Evolutionary conservation across 2,797 vertebrate species (phyloP).

Genomic region (Stomatorhinus walkeri): DNA sequence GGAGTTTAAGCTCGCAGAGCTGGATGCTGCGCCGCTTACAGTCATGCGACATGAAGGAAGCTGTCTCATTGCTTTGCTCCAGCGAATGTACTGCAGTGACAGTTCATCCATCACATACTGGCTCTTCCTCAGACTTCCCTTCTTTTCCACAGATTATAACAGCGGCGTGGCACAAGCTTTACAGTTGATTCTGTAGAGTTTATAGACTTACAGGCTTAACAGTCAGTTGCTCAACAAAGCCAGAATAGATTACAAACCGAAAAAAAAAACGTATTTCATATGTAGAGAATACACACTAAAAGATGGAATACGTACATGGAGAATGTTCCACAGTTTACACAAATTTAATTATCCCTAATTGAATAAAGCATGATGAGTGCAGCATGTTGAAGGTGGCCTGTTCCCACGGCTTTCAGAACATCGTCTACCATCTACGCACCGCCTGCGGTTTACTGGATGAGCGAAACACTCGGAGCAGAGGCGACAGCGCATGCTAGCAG

Average conservation of each 20-base stretch:
- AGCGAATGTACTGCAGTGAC: not conserved
- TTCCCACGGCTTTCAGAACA: constrained; percentile 2
- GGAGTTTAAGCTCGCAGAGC: not conserved
- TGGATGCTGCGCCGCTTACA: not conserved
- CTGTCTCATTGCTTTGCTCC: not conserved
- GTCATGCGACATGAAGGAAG: not conserved
- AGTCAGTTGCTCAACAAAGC: not conserved
- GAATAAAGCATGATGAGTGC: not conserved
- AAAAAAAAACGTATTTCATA: not conserved
- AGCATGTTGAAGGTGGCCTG: not conserved
- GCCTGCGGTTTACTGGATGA: not conserved
- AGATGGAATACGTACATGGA: not conserved
- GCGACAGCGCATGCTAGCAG: not conserved
- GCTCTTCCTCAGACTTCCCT: not conserved
- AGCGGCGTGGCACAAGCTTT: not conserved
- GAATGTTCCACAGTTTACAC: not conserved
- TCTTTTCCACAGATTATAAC: not conserved
- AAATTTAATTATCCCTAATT: not conserved
- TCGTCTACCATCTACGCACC: not conserved
- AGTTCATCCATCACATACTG: not conserved
- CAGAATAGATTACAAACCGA: not conserved
- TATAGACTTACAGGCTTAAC: not conserved
- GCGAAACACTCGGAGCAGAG: not conserved
- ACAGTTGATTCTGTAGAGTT: not conserved
- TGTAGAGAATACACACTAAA: not conserved